Base-by-base conservation (phyloP, 2,797 vertebrate species). In the Petrocephalus schoutedeni region DNA sequence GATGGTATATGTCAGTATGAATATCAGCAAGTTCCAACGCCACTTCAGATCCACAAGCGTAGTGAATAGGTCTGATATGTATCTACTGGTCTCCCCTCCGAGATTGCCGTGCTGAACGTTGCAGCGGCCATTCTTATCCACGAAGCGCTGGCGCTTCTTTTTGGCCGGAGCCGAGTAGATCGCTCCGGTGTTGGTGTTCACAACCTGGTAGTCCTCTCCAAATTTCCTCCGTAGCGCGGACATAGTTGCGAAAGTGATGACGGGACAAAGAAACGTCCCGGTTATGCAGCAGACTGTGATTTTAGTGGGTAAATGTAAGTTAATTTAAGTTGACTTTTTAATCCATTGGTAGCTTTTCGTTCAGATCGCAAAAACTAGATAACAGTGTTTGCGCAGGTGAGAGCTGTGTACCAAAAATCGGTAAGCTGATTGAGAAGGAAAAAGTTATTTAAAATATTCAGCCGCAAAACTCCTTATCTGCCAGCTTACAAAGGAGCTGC, bases 21-120 rank as follows among this genome's bases (percentile, higher is more conserved):
- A 98, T 91, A 98, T 97, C 36, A 98, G 95, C n/a, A 98, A 93
- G 93, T 98, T 98, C 97, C 97, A 98, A 67, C 97, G 95, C 97
- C 97, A 98, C 94, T 97, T 98, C 32, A 98, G 96, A 87, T 98
- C 97, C 93, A 98, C 97, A 89, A 98, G 92, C 0, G 97, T 98
- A 91, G 97, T 98, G 94, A 98, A 98, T 58, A 98, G 93, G 51
- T 98, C 97, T 0, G 97, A 97, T 80, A 98, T 94, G 92, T 97
- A 98, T 23, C 97, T 94, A 93, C 97, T 97, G 83, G 94, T 97
- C 94, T 98, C 97, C 0, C 97, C 96, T 0, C 97, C 97, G 90
- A 98, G 95, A 95, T 98, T 98, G 2, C 97, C 97, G 88, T 98
- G 97, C 85, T 98, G 97, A 59, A 98, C 97, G 1, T 98, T 98